Evolutionary conservation across 2,113 vertebrate genomes (phyloP), one percentile per base, ranked within the genome.

Genomic region (Gopherus flavomarginatus): DNA sequence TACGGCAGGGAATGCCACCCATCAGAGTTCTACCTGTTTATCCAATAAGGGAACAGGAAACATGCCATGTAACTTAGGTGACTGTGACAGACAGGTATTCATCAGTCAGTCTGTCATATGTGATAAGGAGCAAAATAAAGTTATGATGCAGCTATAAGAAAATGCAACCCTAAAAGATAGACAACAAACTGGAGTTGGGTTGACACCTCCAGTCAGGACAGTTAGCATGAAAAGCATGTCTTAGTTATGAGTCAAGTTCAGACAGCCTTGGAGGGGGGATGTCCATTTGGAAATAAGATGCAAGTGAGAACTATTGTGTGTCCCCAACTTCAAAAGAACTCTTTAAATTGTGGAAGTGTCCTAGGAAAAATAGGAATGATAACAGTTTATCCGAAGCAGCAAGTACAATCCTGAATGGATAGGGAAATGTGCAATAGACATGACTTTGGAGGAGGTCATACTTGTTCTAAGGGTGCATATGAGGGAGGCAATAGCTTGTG

Each of bases 261-360:
- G 17, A 38, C 8, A 72, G 19, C 16, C 21, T 47, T 59, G 11
- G 24, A 86, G 24, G 79, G 13, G 47, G 47, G 52, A 44, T 86
- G 81, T 49, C 57, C 0, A 11, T 84, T 77, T 59, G 81, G 59
- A 59, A 91, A 49, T 89, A 22, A 47, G 6, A 16, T 52, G 2
- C 72, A 19, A 13, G 81, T 42, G 19, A 38, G 42, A 83, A 1
- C 24, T 87, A 2, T 50, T 0, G 0, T 27, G 7, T 38, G 2
- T 56, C 13, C 1, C 0, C 44, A 22, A 22, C 84, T 13, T 47
- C 80, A 87, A 38, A 56, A 77, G 82, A 6, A 14, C 27, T 52
- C 22, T 90, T 4, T 17, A 50, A 77, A 29, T 56, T 81, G 24
- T 24, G 50, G 7, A 50, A 56, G 77, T 27, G 6, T 13, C 22